Base-by-base conservation (phyloP, 2,113 vertebrate species). In the Ifrita kowaldi region DNA sequence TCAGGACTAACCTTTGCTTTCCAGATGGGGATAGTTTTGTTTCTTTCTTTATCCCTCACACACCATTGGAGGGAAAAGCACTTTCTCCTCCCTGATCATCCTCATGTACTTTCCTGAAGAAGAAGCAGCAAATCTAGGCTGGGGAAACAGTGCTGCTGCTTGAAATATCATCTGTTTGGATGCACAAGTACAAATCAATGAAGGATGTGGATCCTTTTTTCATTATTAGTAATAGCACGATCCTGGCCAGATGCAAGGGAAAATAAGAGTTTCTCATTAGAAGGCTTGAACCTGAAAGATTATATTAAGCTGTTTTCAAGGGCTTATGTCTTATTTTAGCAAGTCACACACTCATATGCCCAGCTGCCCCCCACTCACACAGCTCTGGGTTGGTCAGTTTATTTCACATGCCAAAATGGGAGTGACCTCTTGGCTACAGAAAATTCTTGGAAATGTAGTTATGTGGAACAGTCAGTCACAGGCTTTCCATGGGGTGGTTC, bases 1-100 rank as follows among this genome's bases (percentile, higher is more conserved):
- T 96, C 79, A 56, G 64, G 71, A 81, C 64, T 93, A 95, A 90
- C 63, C 47, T 87, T 60, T 94, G 84, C 79, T 92, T 95, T 93
- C 70, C 89, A 95, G 75, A 76, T 87, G 82, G 20, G 42, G 57
- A 75, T 91, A 70, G 42, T 87, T 96, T 93, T 65, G 55, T 80
- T 60, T 68, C 49, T 90, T 26, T 86, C 86, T 87, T 77, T 85
- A 78, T 75, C 55, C 64, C 35, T 91, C 47, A 55, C 47, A 96
- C 71, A 64, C 80, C 52, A 79, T 6, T 1, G 8, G 28, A 71
- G 16, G 37, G 53, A 91, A 95, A 37, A 84, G 26, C 35, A 47
- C 52, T 93, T 96, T 81, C 41, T 89, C 52, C 42, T 69, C 41
- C 15, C 28, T 35, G 37, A 68, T 92, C 67, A 22, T 55, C 21